Evolutionary conservation across 2,888 invertebrate genomes (phyloP).

Genomic region (Campaea margaritaria): DNA sequence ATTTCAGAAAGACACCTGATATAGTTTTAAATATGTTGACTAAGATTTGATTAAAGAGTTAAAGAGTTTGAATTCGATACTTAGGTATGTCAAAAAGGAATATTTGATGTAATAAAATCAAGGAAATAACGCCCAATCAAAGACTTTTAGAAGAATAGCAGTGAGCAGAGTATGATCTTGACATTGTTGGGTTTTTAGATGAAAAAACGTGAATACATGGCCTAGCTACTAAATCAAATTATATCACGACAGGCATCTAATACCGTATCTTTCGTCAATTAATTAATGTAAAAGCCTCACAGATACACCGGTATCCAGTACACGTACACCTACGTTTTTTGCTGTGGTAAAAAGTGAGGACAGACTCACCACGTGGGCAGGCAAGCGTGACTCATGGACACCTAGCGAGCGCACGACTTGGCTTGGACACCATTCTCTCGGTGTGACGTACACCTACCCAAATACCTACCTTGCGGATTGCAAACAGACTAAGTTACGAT

Average conservation of each 20-base stretch:
- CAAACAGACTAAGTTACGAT: constrained; percentile 14
- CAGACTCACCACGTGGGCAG: constrained; percentile 57
- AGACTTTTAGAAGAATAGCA: no score
- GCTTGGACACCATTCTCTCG: constrained; percentile 16
- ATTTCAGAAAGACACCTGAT: no score
- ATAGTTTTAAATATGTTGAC: no score
- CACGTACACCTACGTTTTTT: constrained; percentile 43
- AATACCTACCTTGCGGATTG: constrained; percentile 21
- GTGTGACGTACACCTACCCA: constrained; percentile 7
- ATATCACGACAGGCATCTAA: neutral
- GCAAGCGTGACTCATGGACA: constrained; percentile 59
- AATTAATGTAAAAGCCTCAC: constrained; percentile 15
- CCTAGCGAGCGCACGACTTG: constrained; percentile 29
- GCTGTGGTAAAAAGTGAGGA: constrained; percentile 48
- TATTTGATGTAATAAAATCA: no score
- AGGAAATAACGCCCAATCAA: no score
- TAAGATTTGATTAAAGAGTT: no score
- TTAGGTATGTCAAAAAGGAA: no score
- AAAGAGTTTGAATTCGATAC: no score
- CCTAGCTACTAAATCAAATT: neutral
- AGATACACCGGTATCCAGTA: constrained; percentile 18
- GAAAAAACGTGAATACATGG: neutral
- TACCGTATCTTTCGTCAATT: constrained; percentile 15
- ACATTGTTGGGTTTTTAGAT: neutral
- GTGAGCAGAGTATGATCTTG: no score